Percentiles rank a stretch among this genome's conserved stretches.
Conservation (phyloP, 2,113 vertebrate species). For the Sander lucioperca region DNA sequence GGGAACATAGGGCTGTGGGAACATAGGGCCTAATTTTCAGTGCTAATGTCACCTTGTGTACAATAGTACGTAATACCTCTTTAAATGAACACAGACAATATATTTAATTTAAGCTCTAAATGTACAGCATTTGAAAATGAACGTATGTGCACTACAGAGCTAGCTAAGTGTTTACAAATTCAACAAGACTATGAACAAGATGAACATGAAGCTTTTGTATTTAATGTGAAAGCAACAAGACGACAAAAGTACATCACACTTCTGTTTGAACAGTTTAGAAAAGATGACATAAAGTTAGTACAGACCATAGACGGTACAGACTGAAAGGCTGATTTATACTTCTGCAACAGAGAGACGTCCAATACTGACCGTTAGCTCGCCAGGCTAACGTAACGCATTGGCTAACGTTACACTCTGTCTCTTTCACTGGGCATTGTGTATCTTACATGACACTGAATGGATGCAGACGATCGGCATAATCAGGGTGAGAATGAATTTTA, state of each 20-base stretch:
- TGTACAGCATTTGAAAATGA: background rate
- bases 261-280: conserved; percentile 28
- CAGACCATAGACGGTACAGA: background rate
- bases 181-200: conserved; percentile 19
- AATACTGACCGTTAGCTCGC: background rate
- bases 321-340: conserved; percentile 4
- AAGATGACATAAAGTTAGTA: conserved; percentile 20
- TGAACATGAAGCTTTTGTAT: conserved; percentile 46
- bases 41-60: background rate
- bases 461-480: background rate
- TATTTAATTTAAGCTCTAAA: background rate
- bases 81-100: background rate
- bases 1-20: too few species aligned
- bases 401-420: background rate
- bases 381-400: background rate
- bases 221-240: conserved; percentile 63
- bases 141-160: background rate
- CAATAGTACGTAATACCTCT: too few species aligned
- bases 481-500: background rate
- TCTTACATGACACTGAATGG: background rate
- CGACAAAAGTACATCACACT: conserved; percentile 32
- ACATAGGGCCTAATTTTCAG: too few species aligned
- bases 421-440: too few species aligned
- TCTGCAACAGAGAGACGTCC: background rate
- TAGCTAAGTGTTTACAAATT: conserved; percentile 9